These are phyloP conservation scores for Cecropterus lyciades DNA, from an alignment of 1,140 invertebrate genomes.

Conservation along the genomic window DNA sequence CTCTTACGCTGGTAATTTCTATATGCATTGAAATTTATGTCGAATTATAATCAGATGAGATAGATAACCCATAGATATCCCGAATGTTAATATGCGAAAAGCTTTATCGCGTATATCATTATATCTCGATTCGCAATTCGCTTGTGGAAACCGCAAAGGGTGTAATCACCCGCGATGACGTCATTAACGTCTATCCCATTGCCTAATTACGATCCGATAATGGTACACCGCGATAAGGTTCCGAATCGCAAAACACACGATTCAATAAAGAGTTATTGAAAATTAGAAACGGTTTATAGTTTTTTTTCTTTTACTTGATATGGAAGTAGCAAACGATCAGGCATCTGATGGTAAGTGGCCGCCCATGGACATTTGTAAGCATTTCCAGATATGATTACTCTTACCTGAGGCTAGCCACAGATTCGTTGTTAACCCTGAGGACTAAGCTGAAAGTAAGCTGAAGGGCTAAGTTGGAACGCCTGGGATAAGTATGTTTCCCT, in stretches of 20 bases:
- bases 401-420: too few relatives aligned
- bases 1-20: too few relatives aligned
- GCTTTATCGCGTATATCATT: neutral
- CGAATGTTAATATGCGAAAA: neutral
- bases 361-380: too few relatives aligned
- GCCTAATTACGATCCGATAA: conserved; percentile 6
- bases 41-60: neutral
- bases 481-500: too few relatives aligned
- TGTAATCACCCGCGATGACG: conserved; percentile 1
- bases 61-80: neutral
- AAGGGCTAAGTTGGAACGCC: too few relatives aligned
- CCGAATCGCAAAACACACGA: neutral
- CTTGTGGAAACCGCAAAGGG: neutral
- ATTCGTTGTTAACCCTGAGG: too few relatives aligned
- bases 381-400: too few relatives aligned
- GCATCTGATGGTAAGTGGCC: too few relatives aligned
- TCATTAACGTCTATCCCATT: conserved; percentile 6
- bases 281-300: neutral
- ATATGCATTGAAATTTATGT: too few relatives aligned
- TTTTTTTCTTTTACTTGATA: too few relatives aligned
- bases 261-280: neutral
- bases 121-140: conserved; percentile 1
- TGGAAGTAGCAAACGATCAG: too few relatives aligned
- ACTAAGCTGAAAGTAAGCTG: too few relatives aligned
- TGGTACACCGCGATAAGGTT: neutral